Evolutionary conservation across 2,888 invertebrate genomes (phyloP), one percentile per base, ranked within the genome.

Genomic region (Mythimna impura): DNA sequence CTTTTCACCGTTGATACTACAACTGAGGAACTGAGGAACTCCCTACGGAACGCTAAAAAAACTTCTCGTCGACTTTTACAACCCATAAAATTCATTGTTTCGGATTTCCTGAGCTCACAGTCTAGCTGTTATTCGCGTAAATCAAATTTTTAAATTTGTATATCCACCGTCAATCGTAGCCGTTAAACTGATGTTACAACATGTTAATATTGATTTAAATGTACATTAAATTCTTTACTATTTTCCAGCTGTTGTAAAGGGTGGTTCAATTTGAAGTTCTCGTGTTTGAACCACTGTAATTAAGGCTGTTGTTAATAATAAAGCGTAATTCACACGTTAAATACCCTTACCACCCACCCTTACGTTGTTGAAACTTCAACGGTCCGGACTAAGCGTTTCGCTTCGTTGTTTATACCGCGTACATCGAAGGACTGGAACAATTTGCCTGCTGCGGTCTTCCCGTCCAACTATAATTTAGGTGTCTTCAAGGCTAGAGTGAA

Each of bases 31-130:
- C 22, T 30, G 20, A 40, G 12, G 50, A 25, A 55, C 4, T 20
- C 17, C 22, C 2, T 40, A 34, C 63, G 72, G 85, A 82, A 71
- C 70, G 20, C 82, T 55, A 71, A 81, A 70, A 47, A 73, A 60
- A 20, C 63, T 74, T 71, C 17, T 73, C 20, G 68, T 8, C n/a
- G 58, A 71, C 25, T 79, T 83, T 85, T 85, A 85, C 22, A 58
- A 22, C 71, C 52, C 72, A 80, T 85, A 77, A 85, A 83, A 72
- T 61, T 50, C 67, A 66, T 74, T 74, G 70, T 76, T 79, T 79
- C 64, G 60, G 60, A 68, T 73, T 74, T 77, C 55, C 71, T 67
- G 47, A 9, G 61, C 62, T 36, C 54, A 71, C 52, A 43, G 60
- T 34, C 52, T 55, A 17, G 40, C 50, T 52, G 71, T 72, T 68